Percentiles rank a stretch among this genome's conserved stretches.
Evolutionary conservation across 2,888 invertebrate genomes (phyloP).

Genomic region (Melipona bicolor): DNA sequence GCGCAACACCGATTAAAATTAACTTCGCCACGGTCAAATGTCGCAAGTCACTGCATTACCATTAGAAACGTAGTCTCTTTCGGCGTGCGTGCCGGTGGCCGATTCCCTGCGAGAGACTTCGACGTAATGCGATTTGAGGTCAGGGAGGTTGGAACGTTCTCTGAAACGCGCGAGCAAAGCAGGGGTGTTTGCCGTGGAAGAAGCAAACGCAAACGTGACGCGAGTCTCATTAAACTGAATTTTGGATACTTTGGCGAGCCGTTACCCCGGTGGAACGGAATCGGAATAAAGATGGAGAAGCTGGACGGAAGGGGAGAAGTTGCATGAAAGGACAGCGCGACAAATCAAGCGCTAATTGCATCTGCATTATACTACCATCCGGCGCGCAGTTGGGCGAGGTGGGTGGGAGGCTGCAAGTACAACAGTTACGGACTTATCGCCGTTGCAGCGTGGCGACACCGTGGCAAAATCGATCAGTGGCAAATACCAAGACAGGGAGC

Average conservation of each 20-base stretch:
- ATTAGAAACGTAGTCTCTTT: background rate
- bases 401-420: conserved; percentile 63
- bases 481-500: conserved; percentile 58
- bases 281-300: conserved; percentile 37
- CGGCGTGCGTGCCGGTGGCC: background rate
- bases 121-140: background rate
- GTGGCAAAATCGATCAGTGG: conserved; percentile 69
- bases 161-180: background rate
- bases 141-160: background rate
- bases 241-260: conserved; percentile 37
- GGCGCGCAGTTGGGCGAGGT: conserved; percentile 50
- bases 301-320: background rate
- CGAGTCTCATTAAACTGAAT: conserved; percentile 27
- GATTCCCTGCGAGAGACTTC: background rate
- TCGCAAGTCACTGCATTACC: background rate
- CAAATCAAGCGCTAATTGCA: conserved; percentile 73
- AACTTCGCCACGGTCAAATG: background rate
- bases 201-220: conserved; percentile 25
- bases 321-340: conserved; percentile 21
- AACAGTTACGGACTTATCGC: conserved; percentile 78
- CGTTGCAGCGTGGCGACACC: conserved; percentile 46
- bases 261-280: conserved; percentile 24
- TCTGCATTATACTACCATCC: conserved; percentile 67
- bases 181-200: conserved; percentile 29
- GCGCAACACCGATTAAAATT: background rate